These are phyloP conservation scores for Adineta ricciae DNA, from an alignment of 2,888 invertebrate genomes.

Conservation along the genomic window DNA sequence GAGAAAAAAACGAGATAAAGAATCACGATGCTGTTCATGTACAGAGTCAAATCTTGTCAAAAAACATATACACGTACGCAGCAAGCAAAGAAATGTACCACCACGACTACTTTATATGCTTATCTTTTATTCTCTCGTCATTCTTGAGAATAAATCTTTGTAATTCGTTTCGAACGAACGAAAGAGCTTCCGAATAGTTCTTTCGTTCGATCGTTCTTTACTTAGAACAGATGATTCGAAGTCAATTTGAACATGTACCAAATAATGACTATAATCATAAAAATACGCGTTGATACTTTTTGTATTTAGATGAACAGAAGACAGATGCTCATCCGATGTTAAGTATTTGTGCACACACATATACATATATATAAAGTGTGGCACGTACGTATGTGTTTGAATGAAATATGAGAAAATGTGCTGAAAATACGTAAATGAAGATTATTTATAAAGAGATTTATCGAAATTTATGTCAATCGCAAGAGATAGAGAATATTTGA, in stretches of 20 bases:
- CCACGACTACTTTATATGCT: background rate
- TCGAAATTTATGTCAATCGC: background rate
- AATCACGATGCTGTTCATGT: background rate
- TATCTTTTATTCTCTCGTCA: background rate
- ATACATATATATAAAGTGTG: background rate
- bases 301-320: background rate
- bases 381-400: background rate
- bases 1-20: background rate
- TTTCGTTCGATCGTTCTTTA: background rate
- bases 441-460: background rate
- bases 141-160: background rate
- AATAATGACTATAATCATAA: background rate
- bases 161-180: background rate
- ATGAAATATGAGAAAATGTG: background rate
- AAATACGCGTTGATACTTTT: background rate
- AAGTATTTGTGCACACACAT: background rate
- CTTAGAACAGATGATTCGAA: background rate
- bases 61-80: background rate
- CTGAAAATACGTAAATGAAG: background rate
- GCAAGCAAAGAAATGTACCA: background rate
- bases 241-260: background rate
- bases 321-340: background rate
- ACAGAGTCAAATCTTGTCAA: background rate
- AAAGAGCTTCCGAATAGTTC: background rate
- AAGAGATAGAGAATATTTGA: background rate